A percentile compares a stretch with the other conserved stretches of the same genome.
These are phyloP conservation scores for Pyrrhia umbra DNA, from an alignment of 2,888 invertebrate species.

Conservation along the genomic window DNA sequence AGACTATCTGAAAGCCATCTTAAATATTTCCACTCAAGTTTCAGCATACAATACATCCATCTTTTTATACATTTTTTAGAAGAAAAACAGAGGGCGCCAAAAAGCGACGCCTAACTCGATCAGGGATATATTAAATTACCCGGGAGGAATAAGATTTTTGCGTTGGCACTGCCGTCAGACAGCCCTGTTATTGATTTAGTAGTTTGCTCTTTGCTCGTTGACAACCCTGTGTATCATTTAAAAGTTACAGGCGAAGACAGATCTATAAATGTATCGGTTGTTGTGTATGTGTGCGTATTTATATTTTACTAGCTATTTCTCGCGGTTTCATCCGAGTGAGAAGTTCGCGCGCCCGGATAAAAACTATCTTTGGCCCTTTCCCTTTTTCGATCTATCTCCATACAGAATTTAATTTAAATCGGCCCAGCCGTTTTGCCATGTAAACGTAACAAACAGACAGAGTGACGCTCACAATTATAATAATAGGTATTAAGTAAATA, in stretches of 20 bases:
- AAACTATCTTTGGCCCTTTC: no score
- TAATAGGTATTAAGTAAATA: no score
- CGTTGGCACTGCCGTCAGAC: slow-evolving; percentile 43
- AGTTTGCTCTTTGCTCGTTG: slow-evolving; percentile 43
- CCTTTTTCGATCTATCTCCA: no score
- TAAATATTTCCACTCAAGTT: slow-evolving; percentile 43
- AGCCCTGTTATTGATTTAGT: slow-evolving; percentile 60
- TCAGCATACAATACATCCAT: slow-evolving; percentile 18
- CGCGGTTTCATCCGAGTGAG: no score
- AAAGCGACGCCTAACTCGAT: slow-evolving; percentile 58
- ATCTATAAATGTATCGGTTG: not conserved
- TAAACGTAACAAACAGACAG: no score
- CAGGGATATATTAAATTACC: slow-evolving; percentile 62
- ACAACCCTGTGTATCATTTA: slow-evolving; percentile 36
- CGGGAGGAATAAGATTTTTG: slow-evolving; percentile 58
- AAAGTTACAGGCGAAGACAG: slow-evolving; percentile 22
- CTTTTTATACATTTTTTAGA: slow-evolving; percentile 50
- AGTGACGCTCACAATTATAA: no score
- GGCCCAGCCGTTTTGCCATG: no score
- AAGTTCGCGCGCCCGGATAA: no score
- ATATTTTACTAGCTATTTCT: no score
- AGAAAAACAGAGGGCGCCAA: slow-evolving; percentile 55
- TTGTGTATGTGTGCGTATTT: not conserved
- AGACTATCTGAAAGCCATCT: slow-evolving; percentile 26
- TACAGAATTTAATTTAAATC: no score